These are phyloP conservation scores for Oncopodura yosiiana DNA, from an alignment of 1,140 invertebrate species.

Conservation along the genomic window DNA sequence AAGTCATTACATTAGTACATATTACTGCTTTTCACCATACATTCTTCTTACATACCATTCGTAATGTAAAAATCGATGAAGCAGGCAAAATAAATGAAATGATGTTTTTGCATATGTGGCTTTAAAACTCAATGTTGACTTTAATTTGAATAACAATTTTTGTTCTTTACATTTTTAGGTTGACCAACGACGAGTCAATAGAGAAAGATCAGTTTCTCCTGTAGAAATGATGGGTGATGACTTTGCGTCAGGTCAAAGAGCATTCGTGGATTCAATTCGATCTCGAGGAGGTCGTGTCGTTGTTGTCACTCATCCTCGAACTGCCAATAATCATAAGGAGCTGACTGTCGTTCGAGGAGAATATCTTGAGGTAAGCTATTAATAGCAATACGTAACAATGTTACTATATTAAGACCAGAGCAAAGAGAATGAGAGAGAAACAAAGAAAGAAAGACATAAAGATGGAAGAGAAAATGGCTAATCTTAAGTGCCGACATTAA, in stretches of 20 bases:
- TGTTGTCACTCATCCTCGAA: conserved; percentile 85
- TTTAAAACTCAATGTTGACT: not conserved
- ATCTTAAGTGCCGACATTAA: no score
- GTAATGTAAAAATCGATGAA: no score
- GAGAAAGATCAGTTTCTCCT: conserved; percentile 29
- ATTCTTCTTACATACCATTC: no score
- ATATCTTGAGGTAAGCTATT: conserved; percentile 84
- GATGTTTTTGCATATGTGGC: not conserved
- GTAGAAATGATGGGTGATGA: conserved; percentile 37
- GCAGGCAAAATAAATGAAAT: no score
- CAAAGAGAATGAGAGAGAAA: no score
- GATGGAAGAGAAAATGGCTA: no score
- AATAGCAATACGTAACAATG: no score
- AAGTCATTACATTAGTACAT: no score
- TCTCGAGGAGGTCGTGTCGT: conserved; percentile 69
- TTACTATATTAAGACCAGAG: no score
- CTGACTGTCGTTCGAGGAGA: conserved; percentile 90
- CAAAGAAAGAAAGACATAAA: no score
- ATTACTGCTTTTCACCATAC: no score
- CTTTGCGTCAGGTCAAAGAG: conserved; percentile 44
- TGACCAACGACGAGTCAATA: conserved; percentile 45
- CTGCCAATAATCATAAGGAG: conserved; percentile 97
- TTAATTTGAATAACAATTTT: conserved; percentile 2
- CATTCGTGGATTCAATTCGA: conserved; percentile 65
- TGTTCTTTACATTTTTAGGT: conserved; percentile 28